Evolutionary conservation across 2,888 invertebrate genomes (phyloP).

Genomic region (Melinaea marsaeus): DNA sequence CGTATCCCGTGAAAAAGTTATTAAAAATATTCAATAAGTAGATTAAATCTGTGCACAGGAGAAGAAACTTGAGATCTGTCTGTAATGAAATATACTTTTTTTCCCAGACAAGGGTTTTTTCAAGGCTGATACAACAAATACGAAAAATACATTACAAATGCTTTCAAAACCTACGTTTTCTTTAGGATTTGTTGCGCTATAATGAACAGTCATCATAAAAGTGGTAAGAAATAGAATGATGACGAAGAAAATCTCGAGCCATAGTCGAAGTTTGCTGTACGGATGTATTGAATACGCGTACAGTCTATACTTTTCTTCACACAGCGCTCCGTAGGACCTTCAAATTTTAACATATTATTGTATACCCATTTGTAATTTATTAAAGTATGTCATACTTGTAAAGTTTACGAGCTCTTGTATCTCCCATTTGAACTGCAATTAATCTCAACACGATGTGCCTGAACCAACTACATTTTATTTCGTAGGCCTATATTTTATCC

Average conservation of each 20-base stretch:
- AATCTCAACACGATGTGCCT: conserved; percentile 38
- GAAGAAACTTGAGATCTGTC: conserved; percentile 4
- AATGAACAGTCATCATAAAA: conserved; percentile 37
- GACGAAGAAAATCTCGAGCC: conserved; percentile 39
- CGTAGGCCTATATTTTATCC: conserved; percentile 37
- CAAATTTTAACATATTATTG: conserved; percentile 5
- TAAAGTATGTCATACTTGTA: conserved; percentile 42
- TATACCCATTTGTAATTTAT: not conserved
- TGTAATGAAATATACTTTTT: not conserved
- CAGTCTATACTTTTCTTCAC: conserved; percentile 46
- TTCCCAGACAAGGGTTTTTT: too few relatives aligned
- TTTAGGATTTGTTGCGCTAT: conserved; percentile 31
- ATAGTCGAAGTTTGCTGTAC: conserved; percentile 47
- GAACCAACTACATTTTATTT: conserved; percentile 35
- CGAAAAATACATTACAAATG: too few relatives aligned
- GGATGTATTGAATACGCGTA: conserved; percentile 49
- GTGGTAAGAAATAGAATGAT: conserved; percentile 34
- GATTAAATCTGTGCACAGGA: conserved; percentile 31
- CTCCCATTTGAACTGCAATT: conserved; percentile 40
- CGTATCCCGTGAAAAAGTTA: conserved; percentile 52
- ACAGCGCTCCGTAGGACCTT: conserved; percentile 50
- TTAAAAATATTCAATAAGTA: conserved; percentile 40
- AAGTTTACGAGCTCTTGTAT: conserved; percentile 48
- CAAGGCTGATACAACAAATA: too few relatives aligned
- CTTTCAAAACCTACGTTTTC: conserved; percentile 24